These are phyloP conservation scores for Oncorhynchus gorbuscha DNA, from an alignment of 2,113 vertebrate species.

Conservation along the genomic window DNA sequence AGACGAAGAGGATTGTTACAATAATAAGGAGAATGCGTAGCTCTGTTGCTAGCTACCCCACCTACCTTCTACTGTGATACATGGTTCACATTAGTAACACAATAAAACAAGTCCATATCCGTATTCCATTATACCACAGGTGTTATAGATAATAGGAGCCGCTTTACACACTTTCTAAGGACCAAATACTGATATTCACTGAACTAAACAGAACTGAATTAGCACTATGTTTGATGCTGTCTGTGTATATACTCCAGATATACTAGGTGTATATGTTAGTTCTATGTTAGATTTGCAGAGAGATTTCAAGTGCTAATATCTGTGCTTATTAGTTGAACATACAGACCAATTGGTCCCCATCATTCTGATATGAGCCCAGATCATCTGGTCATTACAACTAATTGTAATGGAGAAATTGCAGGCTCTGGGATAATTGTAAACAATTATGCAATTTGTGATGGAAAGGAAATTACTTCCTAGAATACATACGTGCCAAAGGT, in stretches of 20 bases:
- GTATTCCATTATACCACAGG: too few relatives aligned
- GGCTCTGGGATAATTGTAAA: slow-evolving; percentile 15
- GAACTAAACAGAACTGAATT: not conserved
- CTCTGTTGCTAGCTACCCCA: too few relatives aligned
- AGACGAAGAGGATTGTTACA: too few relatives aligned
- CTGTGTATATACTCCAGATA: not conserved
- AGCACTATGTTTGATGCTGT: not conserved
- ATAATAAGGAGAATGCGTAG: too few relatives aligned
- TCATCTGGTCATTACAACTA: slow-evolving; percentile 3
- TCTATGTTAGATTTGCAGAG: not conserved
- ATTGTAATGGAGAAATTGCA: slow-evolving; percentile 19
- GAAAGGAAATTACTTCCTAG: not conserved
- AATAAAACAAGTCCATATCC: too few relatives aligned
- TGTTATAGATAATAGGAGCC: too few relatives aligned
- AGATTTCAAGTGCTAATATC: not conserved
- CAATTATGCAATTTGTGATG: slow-evolving; percentile 36
- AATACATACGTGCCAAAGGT: not conserved
- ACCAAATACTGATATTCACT: too few relatives aligned
- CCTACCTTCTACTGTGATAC: too few relatives aligned
- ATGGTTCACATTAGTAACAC: too few relatives aligned
- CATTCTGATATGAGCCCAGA: slow-evolving; percentile 4
- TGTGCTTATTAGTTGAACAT: not conserved
- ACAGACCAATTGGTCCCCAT: slow-evolving; percentile 7
- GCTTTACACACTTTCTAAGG: too few relatives aligned
- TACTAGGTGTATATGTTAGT: not conserved